Conservation (phyloP, 1,140 invertebrate genomes). For the Drosophila mojavensis region DNA sequence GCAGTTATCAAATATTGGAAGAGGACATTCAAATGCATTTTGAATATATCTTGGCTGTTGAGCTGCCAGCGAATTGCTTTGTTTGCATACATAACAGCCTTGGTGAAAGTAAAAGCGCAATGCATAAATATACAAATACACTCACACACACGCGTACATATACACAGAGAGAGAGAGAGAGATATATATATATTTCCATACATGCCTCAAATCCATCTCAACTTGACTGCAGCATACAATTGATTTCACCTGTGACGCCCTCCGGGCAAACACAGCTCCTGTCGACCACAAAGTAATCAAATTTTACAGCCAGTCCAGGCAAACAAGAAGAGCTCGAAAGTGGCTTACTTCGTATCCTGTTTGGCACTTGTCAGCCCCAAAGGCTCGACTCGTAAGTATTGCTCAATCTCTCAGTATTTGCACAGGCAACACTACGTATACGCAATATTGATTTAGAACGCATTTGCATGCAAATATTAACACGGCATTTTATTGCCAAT, state of each 20-base stretch:
- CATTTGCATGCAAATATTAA: constrained; percentile 63
- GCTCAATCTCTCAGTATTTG: constrained; percentile 20
- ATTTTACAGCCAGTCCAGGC: constrained; percentile 48
- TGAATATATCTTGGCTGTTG: constrained; percentile 6
- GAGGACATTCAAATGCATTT: constrained; percentile 58
- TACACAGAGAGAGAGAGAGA: background rate
- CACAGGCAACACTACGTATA: constrained; percentile 28
- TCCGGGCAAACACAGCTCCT: constrained; percentile 47
- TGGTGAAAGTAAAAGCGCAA: constrained; percentile 60
- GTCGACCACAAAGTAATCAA: constrained; percentile 73
- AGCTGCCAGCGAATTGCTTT: constrained; percentile 6
- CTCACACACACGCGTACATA: background rate
- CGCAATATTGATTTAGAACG: constrained; percentile 61
- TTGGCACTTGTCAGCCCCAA: constrained; percentile 63
- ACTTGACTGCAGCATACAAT: constrained; percentile 32
- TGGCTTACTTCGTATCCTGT: constrained; percentile 25
- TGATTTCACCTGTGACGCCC: constrained; percentile 41
- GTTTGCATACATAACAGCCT: constrained; percentile 32
- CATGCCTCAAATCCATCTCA: background rate
- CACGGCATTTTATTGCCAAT: constrained; percentile 60
- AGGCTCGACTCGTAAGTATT: constrained; percentile 30
- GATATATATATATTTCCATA: background rate
- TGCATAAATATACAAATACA: constrained; percentile 37
- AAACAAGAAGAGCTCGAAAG: constrained; percentile 22
- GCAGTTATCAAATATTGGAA: constrained; percentile 60